Evolutionary conservation across 2,888 invertebrate species (phyloP), one percentile per base, ranked within the genome.

Genomic region (Scrobipalpa costella): DNA sequence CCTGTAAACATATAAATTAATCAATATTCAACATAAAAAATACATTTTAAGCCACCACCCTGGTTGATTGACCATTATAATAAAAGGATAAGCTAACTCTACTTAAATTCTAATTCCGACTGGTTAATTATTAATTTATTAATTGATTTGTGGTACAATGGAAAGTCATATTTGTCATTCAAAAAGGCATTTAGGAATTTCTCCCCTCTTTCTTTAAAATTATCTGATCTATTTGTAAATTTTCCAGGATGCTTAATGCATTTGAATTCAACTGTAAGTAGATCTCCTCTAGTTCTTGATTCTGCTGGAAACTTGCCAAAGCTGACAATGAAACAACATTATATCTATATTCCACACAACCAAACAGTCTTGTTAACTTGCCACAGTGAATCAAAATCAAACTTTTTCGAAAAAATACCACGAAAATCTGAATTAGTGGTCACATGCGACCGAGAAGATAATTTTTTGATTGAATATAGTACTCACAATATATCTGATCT

Each of bases 401-500:
- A 34, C 21, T 13, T 13, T 33, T 63, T 59, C 15, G 8, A 63
- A 40, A 58, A 8, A 0, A 9, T 58, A 9, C 36, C 63, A 27
- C 13, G 38, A 6, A n/a, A 49, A 15, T 33, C 13, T 47, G 50
- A 67, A 49, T 38, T 67, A 11, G 21, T 58, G 47, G 67, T 60
- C 7, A 60, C 36, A 15, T 69, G 69, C 19, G 64, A 63, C 19
- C 52, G 57, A 9, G 63, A 67, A 64, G 59, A 67, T 33, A 63
- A 63, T 9, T 66, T 69, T 36, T 13, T 21, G 38, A 36, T 67
- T 33, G 36, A 64, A 8, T 66, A 44, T 7, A 64, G 40, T 57
- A 27, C 7, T n/a, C 65, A 64, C 40, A 65, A 66, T 17, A 38
- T 65, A 47, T 57, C 60, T 17, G 65, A 69, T 49, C 57, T 69